Conservation (phyloP, 37 sponge, comb jelly and placozoan genomes). For the Oscarella lobularis region DNA sequence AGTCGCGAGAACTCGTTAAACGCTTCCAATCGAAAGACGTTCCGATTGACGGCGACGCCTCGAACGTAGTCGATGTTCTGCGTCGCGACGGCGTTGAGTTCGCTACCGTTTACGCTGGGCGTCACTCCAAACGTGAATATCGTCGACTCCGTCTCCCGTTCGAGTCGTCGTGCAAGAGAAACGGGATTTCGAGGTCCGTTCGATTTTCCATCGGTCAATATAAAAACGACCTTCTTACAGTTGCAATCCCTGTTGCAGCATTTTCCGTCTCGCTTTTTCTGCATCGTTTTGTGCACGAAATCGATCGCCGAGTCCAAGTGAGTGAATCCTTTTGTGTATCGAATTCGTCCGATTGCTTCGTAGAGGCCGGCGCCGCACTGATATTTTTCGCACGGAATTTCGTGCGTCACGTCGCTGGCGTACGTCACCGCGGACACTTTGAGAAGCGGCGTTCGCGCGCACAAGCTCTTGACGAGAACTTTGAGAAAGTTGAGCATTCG, state of each 20-base stretch:
- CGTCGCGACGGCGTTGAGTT: neutral
- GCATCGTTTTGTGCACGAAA: neutral
- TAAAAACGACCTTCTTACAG: neutral
- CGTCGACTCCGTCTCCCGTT: neutral
- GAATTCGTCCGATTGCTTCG: neutral
- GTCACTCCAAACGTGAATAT: conserved; percentile 2
- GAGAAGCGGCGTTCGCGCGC: neutral
- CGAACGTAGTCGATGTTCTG: neutral
- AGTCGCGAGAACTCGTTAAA: neutral
- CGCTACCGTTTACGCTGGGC: neutral
- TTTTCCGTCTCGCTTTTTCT: neutral
- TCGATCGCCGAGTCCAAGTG: neutral
- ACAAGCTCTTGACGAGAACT: neutral
- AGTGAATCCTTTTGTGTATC: neutral
- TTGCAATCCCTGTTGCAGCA: neutral
- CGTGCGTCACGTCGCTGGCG: neutral
- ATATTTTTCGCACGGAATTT: neutral
- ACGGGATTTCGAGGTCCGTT: neutral
- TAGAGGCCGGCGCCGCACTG: neutral
- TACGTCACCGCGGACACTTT: neutral
- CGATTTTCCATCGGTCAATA: neutral
- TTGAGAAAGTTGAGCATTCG: neutral
- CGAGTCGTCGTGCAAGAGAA: neutral
- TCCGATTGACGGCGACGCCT: neutral
- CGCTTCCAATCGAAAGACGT: neutral